Evolutionary conservation across 2,888 invertebrate genomes (phyloP).

Genomic region (Tachina fera): DNA sequence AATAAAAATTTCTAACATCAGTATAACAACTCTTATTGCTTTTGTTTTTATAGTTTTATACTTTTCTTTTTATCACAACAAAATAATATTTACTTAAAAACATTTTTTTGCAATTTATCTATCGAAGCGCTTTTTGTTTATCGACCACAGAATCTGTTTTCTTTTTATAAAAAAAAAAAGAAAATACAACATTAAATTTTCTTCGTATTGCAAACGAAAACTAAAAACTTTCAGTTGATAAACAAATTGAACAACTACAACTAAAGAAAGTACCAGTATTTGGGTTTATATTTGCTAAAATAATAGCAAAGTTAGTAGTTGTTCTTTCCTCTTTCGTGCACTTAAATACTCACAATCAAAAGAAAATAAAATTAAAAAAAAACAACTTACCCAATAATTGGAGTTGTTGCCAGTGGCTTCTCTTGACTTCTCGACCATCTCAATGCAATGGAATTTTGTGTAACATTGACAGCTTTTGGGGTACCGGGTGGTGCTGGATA

Average conservation of each 20-base stretch:
- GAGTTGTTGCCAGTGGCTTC: constrained; percentile 82
- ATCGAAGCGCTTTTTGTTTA: not conserved
- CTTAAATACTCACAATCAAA: not conserved
- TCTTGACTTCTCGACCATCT: constrained; percentile 86
- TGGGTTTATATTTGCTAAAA: constrained; percentile 1
- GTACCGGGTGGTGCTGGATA: constrained; percentile 90
- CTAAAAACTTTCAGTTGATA: constrained; percentile 13
- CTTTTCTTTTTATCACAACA: not conserved
- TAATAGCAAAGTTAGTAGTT: not conserved
- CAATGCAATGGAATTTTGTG: constrained; percentile 86
- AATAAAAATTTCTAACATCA: too few species aligned
- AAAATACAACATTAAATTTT: not conserved
- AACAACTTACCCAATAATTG: constrained; percentile 82
- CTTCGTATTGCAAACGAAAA: not conserved
- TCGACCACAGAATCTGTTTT: not conserved
- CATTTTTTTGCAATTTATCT: constrained; percentile 16
- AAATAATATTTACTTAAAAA: constrained; percentile 5
- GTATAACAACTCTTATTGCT: too few species aligned
- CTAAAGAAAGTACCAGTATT: not conserved
- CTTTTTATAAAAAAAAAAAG: not conserved
- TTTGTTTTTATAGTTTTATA: not conserved
- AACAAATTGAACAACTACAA: constrained; percentile 45
- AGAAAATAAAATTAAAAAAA: not conserved
- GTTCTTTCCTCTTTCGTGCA: not conserved
- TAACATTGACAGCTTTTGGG: constrained; percentile 87